Conservation (phyloP, 1,140 invertebrate species). For the Ceratosolen solmsi region DNA sequence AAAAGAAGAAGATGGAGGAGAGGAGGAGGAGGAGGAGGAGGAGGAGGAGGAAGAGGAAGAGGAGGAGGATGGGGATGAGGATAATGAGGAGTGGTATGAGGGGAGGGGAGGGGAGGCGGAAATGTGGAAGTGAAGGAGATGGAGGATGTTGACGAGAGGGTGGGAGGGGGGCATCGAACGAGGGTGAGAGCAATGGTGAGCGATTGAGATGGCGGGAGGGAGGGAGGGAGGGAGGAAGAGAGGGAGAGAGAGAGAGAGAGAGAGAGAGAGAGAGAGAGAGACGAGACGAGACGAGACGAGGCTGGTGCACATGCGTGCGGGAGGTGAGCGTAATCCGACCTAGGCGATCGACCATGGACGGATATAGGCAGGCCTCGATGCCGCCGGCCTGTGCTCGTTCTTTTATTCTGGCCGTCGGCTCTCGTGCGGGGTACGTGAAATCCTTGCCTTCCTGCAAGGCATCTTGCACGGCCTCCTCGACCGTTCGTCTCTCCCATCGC, state of each 20-base stretch:
- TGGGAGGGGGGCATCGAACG: not conserved
- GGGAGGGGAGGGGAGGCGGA: not conserved
- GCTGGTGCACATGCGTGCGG: not conserved
- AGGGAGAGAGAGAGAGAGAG: not conserved
- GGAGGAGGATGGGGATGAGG: not conserved
- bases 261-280: not conserved
- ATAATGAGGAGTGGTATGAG: not conserved
- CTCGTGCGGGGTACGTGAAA: not conserved
- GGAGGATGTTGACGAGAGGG: not conserved
- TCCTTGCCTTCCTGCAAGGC: not conserved
- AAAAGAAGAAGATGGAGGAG: not conserved
- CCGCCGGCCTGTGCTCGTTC: not conserved
- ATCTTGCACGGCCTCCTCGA: too few species aligned
- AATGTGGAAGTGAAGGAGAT: not conserved
- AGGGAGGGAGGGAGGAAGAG: not conserved
- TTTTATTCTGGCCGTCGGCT: not conserved
- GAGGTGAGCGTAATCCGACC: slow-evolving; percentile 40
- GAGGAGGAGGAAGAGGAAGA: not conserved
- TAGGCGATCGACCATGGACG: slow-evolving; percentile 47
- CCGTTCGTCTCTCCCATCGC: too few species aligned
- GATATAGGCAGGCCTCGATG: slow-evolving; percentile 36
- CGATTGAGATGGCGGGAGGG: not conserved
- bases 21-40: not conserved
- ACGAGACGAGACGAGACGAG: not conserved
- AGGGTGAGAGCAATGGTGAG: slow-evolving; percentile 14